Percentiles rank a stretch among this genome's conserved stretches.
Evolutionary conservation across 2,888 invertebrate genomes (phyloP).

Genomic region (Parnassius orleans): DNA sequence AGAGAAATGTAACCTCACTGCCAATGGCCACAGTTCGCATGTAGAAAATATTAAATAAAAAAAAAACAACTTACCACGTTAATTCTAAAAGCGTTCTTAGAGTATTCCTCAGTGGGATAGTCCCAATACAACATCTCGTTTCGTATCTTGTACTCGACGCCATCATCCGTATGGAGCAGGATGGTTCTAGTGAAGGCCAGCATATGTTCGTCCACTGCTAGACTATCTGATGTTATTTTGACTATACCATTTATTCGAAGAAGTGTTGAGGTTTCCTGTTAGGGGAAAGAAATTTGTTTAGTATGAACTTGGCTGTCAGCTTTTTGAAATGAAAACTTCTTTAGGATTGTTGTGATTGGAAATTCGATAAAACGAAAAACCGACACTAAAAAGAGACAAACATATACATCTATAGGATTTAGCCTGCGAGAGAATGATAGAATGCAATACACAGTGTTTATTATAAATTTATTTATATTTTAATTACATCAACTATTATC

Average conservation of each 20-base stretch:
- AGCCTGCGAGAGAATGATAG: too few species aligned
- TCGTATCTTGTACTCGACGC: conserved; percentile 80
- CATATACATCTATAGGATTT: too few species aligned
- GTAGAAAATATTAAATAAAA: background rate
- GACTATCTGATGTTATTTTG: conserved; percentile 76
- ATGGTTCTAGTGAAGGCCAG: conserved; percentile 82
- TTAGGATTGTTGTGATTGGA: too few species aligned
- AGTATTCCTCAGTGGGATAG: conserved; percentile 64
- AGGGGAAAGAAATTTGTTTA: background rate
- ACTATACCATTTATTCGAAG: conserved; percentile 84
- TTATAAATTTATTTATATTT: too few species aligned
- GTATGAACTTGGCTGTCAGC: too few species aligned
- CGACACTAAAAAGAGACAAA: too few species aligned
- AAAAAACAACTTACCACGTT: conserved; percentile 49
- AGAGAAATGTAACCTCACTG: too few species aligned
- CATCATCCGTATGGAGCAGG: conserved; percentile 66
- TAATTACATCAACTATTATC: too few species aligned
- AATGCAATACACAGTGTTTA: too few species aligned
- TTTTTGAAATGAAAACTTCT: too few species aligned
- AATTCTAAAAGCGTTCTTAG: conserved; percentile 49
- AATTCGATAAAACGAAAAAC: too few species aligned
- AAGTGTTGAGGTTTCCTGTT: conserved; percentile 64
- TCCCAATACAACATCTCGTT: conserved; percentile 85
- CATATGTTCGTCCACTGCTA: conserved; percentile 72
- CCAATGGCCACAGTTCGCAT: too few species aligned